phyloP scores from a whole-genome alignment of 1,140 invertebrate genomes.

The Aphelenchoides besseyi region DNA sequence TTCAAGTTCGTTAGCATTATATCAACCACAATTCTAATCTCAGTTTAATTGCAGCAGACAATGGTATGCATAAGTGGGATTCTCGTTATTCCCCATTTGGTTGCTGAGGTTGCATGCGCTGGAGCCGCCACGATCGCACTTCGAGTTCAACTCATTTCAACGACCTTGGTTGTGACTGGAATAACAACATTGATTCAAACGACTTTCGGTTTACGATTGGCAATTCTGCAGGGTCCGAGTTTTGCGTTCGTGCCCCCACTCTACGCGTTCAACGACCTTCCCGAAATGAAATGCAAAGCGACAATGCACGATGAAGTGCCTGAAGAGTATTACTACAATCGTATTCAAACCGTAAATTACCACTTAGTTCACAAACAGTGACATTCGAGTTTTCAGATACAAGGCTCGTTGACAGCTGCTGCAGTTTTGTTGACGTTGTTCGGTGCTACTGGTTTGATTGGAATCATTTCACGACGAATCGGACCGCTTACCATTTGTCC shows the following conservation, averaged over 20 bases:
- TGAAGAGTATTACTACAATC: constrained; percentile 29
- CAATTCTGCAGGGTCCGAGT: constrained; percentile 31
- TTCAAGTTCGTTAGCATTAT: too few species aligned
- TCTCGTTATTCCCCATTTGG: constrained; percentile 24
- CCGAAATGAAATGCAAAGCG: constrained; percentile 26
- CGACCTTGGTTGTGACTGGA: constrained; percentile 31
- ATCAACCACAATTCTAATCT: too few species aligned
- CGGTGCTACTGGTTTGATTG: constrained; percentile 63
- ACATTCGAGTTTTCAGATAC: too few species aligned
- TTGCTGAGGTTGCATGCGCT: constrained; percentile 26
- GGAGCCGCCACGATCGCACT: constrained; percentile 26
- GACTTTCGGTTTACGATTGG: constrained; percentile 28
- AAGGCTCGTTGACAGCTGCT: constrained; percentile 46
- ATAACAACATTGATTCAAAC: constrained; percentile 32
- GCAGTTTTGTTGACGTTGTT: constrained; percentile 62
- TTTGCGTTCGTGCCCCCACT: constrained; percentile 33
- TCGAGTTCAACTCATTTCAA: constrained; percentile 32
- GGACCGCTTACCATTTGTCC: constrained; percentile 55
- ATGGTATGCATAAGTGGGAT: constrained; percentile 33
- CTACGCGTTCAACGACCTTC: constrained; percentile 27
- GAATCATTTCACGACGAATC: constrained; percentile 60
- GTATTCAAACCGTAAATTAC: constrained; percentile 28
- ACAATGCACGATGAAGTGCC: constrained; percentile 28
- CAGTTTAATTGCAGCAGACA: too few species aligned
- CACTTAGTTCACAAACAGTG: too few species aligned